Base-by-base conservation (phyloP, 2,888 invertebrate species). In the Cylloceria caligata region DNA sequence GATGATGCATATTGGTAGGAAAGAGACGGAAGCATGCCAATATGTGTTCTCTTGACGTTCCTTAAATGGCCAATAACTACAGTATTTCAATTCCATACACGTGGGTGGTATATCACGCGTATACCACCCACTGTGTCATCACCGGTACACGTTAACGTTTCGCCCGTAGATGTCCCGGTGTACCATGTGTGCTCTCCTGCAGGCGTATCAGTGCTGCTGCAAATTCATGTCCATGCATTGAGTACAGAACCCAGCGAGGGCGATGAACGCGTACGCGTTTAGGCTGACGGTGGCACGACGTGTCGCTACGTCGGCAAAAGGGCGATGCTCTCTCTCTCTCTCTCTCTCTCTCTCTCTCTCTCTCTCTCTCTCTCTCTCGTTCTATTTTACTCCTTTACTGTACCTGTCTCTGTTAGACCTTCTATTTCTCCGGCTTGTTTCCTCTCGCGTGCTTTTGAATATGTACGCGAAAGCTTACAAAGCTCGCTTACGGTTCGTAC, bases 191-290 rank as follows among this genome's bases (percentile, higher is more conserved):
- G 42, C 13, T 21, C 55, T 42, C 16, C 19, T 42, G 42, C 42
- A 42, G 64, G 3, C 34, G 64, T 64, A 64, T 39, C 64, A 42
- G n/a, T 57, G 71, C 57, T 45, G 6, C 27, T 19, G 71, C 57
- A 71, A 27, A 55, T 71, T 42, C 71, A 57, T 57, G 39, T 71
- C 71, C 30, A 57, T 42, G 71, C 71, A 57, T 42, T 16, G 71
- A 42, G 57, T 9, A 42, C 57, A 64, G 39, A 64, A 57, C 24
- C 67, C 42, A 30, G 39, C 24, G 24, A 64, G 78, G 57, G 45
- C 69, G 75, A 67, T 67, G 75, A 75, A 60, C 69, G 55, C 64
- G 79, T 65, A 73, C 65, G 65, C 76, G 55, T 77, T 81, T 73
- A 81, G 81, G 67, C 67, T 72, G 72, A 77, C 60, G 69, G 13